These are phyloP conservation scores for Drosophila triauraria DNA, from an alignment of 1,140 invertebrate species.

Conservation along the genomic window DNA sequence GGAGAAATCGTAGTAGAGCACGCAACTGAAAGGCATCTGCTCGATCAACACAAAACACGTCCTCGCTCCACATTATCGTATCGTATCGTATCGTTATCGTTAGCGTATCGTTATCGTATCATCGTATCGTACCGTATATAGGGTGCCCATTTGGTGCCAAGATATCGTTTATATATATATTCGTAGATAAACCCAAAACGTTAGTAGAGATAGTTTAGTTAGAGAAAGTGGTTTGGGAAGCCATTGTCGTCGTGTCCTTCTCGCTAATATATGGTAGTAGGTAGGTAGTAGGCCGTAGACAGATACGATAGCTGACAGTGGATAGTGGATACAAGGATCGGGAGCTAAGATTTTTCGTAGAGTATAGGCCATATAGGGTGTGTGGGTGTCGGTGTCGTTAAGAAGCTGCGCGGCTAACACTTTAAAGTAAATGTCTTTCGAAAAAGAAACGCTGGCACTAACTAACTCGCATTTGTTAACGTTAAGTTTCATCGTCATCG, in stretches of 20 bases:
- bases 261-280: conserved; percentile 37
- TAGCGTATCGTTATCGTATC: conserved; percentile 18
- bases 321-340: conserved; percentile 6
- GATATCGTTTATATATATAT: conserved; percentile 41
- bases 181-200: conserved; percentile 64
- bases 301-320: conserved; percentile 59
- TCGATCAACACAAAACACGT: conserved; percentile 40
- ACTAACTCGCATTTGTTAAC: conserved; percentile 73
- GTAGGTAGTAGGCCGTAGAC: conserved; percentile 50
- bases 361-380: conserved; percentile 44
- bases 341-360: conserved; percentile 56
- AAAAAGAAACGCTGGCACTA: conserved; percentile 78
- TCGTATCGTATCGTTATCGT: conserved; percentile 34
- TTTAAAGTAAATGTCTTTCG: conserved; percentile 81
- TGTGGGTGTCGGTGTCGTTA: conserved; percentile 38
- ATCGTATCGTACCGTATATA: conserved; percentile 38
- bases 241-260: conserved; percentile 63
- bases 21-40: conserved; percentile 52
- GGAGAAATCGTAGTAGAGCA: conserved; percentile 58
- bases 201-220: conserved; percentile 68
- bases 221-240: conserved; percentile 56
- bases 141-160: conserved; percentile 64
- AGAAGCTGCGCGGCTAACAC: conserved; percentile 77
- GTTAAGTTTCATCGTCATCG: conserved; percentile 46
- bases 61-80: conserved; percentile 7